Evolutionary conservation across 2,888 invertebrate species (phyloP).

Genomic region (Pecten maximus): DNA sequence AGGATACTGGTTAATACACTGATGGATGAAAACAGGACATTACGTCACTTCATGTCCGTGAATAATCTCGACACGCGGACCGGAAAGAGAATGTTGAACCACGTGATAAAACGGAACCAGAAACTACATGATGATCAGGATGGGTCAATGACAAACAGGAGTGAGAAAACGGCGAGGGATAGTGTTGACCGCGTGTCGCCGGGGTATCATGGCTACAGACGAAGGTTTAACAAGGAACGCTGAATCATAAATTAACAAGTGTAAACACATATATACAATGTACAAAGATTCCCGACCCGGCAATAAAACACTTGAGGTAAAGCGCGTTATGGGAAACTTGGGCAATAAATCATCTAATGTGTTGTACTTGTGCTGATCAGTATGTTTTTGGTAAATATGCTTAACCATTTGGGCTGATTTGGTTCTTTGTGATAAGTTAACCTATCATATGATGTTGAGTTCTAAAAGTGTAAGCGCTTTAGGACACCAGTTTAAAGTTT

Average conservation of each 20-base stretch:
- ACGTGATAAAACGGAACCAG: neutral
- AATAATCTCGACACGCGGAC: conserved; percentile 44
- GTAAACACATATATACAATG: too few relatives aligned
- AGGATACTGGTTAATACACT: conserved; percentile 35
- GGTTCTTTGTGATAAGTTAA: too few relatives aligned
- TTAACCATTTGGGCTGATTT: too few relatives aligned
- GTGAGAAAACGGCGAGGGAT: neutral
- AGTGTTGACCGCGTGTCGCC: neutral
- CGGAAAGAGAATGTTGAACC: conserved; percentile 38
- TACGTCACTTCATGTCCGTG: conserved; percentile 41
- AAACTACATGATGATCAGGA: neutral
- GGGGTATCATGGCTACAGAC: neutral
- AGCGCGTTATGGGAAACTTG: too few relatives aligned
- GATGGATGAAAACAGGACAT: conserved; percentile 43
- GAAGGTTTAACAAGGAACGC: neutral
- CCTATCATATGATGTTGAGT: too few relatives aligned
- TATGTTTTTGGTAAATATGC: too few relatives aligned
- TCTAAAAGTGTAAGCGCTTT: too few relatives aligned
- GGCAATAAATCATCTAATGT: too few relatives aligned
- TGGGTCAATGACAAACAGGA: neutral
- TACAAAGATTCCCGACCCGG: too few relatives aligned
- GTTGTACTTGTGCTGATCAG: too few relatives aligned
- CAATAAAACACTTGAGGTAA: too few relatives aligned
- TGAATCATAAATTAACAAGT: neutral
- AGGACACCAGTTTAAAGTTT: too few relatives aligned